Evolutionary conservation across 92 coral and sea anemone species (phyloP), one percentile per base, ranked within the genome.

Genomic region (Micromussa lordhowensis): DNA sequence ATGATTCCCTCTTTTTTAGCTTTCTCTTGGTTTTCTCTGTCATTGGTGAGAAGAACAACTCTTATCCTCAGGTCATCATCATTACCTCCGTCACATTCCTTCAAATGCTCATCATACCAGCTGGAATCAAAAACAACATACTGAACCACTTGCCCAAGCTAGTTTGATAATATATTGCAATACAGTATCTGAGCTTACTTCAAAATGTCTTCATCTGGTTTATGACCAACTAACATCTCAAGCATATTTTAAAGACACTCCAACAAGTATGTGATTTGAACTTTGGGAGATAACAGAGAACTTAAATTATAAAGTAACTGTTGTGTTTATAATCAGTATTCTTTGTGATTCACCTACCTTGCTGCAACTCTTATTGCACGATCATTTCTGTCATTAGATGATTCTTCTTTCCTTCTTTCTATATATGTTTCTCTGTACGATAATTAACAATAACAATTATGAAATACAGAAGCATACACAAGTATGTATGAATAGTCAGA

Each of bases 361-460:
- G 98, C 92, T 12, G 99, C 90, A 36, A 87, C 91, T 86, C 99
- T 90, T 78, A 97, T 97, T 31, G 98, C 99, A 72, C 99, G 84
- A 82, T 97, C 99, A 92, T 97, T 97, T 78, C 99, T 89, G 89
- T 97, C 98, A 90, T 97, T 97, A 16, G 96, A 49, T 5, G 98
- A 96, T 78, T 96, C 99, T 21, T 94, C 96, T 85, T 94, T 96
- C 87, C 88, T 91, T 83, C 98, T 93, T 85, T 96, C 98, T 28
- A 97, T 48, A 49, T 97, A 97, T 4, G 98, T 97, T 53, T 94
- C 95, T 82, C 96, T 95, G 78, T 22, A 80, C 22, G 49, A 66
- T 5, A 59, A 34, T 17, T 31, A 8, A 28, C 26, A 12, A 29
- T 70, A 72, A 1, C 34, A 73, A 29, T 73, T 36, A 70, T 3